Evolutionary conservation across 2,888 invertebrate genomes (phyloP).

Genomic region (Sphaerophoria taeniata): DNA sequence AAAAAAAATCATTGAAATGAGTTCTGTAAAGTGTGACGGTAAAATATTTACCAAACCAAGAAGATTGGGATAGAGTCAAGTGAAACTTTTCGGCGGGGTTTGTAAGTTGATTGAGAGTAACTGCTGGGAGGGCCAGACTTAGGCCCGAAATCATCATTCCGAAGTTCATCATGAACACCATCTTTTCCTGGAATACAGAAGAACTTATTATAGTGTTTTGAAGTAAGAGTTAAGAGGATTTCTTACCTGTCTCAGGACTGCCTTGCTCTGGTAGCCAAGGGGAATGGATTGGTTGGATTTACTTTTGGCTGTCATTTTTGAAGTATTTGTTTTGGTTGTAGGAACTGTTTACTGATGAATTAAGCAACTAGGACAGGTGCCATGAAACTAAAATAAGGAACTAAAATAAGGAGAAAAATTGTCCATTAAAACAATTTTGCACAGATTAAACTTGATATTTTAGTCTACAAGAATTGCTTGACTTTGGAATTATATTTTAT

Average conservation of each 20-base stretch:
- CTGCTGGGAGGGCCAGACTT: slow-evolving; percentile 80
- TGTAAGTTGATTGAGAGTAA: slow-evolving; percentile 78
- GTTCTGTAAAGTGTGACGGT: background rate
- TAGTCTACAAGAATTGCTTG: too few relatives aligned
- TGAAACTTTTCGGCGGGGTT: slow-evolving; percentile 77
- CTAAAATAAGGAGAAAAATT: too few relatives aligned
- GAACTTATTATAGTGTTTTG: background rate
- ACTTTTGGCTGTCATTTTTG: too few relatives aligned
- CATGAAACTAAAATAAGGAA: too few relatives aligned
- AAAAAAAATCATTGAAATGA: background rate
- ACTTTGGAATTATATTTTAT: too few relatives aligned
- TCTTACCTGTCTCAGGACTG: slow-evolving; percentile 79
- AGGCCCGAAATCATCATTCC: slow-evolving; percentile 81
- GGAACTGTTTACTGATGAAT: too few relatives aligned
- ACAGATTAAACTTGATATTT: too few relatives aligned
- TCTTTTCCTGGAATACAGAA: slow-evolving; percentile 75
- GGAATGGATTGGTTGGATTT: slow-evolving; percentile 72
- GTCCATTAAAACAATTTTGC: too few relatives aligned
- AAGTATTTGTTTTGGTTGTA: too few relatives aligned
- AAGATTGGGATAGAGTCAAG: slow-evolving; percentile 77
- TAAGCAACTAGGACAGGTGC: too few relatives aligned
- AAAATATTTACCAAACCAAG: slow-evolving; percentile 80
- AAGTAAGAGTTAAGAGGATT: background rate
- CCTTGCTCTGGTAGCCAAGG: slow-evolving; percentile 79
- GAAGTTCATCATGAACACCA: slow-evolving; percentile 81